Percentiles rank a stretch among this genome's conserved stretches.
Conservation (phyloP, 2,888 invertebrate species). For the Campaea margaritaria region DNA sequence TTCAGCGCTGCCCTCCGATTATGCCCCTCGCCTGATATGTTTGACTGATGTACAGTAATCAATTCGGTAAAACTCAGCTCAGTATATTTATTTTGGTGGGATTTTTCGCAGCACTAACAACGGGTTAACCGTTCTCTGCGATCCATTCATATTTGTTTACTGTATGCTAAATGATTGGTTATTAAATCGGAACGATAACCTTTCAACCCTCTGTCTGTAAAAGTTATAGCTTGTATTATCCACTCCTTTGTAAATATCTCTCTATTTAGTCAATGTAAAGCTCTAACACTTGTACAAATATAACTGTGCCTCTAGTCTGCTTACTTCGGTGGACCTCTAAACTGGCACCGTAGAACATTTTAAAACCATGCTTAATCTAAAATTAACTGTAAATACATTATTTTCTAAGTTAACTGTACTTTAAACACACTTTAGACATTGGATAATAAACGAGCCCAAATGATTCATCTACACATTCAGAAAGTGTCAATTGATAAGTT, state of each 20-base stretch:
- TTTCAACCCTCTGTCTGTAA: neutral
- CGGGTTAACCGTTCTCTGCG: constrained; percentile 21
- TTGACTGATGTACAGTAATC: constrained; percentile 63
- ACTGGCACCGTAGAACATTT: too few species aligned
- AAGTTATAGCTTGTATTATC: neutral
- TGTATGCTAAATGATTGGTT: constrained; percentile 15
- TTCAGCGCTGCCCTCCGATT: constrained; percentile 53
- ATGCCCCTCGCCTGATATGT: constrained; percentile 46
- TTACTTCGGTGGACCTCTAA: too few species aligned
- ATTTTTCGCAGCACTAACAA: constrained; percentile 30
- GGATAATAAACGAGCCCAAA: too few species aligned
- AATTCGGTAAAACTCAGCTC: constrained; percentile 42
- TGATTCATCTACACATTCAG: too few species aligned
- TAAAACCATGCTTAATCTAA: too few species aligned
- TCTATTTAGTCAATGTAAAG: too few species aligned
- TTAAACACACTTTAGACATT: too few species aligned
- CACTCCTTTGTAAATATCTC: neutral
- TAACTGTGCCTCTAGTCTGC: too few species aligned
- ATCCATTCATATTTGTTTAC: constrained; percentile 26
- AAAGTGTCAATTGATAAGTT: too few species aligned
- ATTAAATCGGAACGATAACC: constrained; percentile 5
- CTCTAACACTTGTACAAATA: too few species aligned
- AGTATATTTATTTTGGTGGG: constrained; percentile 37
- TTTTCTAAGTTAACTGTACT: too few species aligned
- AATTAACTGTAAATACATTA: too few species aligned